phyloP scores from a whole-genome alignment of 92 coral and sea anemone species.

The Epizoanthus scotinus region DNA sequence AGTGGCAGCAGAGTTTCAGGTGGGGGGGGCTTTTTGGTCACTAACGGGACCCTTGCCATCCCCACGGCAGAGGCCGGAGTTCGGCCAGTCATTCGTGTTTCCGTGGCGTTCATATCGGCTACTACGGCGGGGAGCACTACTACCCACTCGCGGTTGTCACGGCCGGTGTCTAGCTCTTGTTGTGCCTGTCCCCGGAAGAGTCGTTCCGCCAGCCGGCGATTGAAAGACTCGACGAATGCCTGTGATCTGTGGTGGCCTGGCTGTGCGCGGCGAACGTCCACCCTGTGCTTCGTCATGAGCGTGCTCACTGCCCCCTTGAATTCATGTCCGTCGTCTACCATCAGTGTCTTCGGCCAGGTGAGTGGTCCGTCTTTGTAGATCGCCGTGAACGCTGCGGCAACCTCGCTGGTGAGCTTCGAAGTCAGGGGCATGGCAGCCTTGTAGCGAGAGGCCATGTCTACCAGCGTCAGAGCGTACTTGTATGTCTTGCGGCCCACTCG shows the following conservation, averaged over 20 bases:
- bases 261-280: background rate
- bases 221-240: slow-evolving; percentile 9
- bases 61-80: no score
- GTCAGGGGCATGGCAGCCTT: background rate
- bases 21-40: no score
- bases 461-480: background rate
- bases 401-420: background rate
- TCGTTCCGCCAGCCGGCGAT: slow-evolving; percentile 17
- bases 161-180: slow-evolving; percentile 7
- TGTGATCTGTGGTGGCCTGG: slow-evolving; percentile 2
- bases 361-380: background rate
- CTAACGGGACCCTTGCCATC: no score
- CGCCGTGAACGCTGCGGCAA: background rate
- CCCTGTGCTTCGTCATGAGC: slow-evolving; percentile 7
- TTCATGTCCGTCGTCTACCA: background rate
- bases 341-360: background rate
- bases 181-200: background rate
- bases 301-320: background rate
- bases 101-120: background rate
- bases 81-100: no score
- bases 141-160: slow-evolving; percentile 12
- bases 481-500: background rate
- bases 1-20: no score
- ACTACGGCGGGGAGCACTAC: background rate
- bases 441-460: background rate